Conservation (phyloP, 2,888 invertebrate genomes). For the Eupithecia subumbrata region DNA sequence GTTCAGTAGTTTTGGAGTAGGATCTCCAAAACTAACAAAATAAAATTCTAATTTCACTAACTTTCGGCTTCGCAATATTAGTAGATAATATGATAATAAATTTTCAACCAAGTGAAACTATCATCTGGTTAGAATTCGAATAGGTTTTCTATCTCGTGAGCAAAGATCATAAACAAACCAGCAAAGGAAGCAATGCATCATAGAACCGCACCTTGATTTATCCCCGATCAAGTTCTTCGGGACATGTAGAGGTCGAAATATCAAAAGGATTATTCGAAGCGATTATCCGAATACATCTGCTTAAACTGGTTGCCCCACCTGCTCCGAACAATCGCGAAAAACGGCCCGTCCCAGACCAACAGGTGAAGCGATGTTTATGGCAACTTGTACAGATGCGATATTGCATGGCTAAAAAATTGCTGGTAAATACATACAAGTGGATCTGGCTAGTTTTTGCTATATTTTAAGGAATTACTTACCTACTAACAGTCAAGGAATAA, state of each 20-base stretch:
- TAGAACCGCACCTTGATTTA: slow-evolving; percentile 39
- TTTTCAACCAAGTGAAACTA: not conserved
- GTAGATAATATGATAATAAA: too few relatives aligned
- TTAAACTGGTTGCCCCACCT: slow-evolving; percentile 65
- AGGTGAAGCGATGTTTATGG: slow-evolving; percentile 61
- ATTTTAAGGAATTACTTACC: not conserved
- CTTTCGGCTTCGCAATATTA: too few relatives aligned
- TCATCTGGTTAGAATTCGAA: not conserved
- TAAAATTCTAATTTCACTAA: too few relatives aligned
- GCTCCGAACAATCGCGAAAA: slow-evolving; percentile 74
- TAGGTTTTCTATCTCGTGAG: slow-evolving; percentile 11
- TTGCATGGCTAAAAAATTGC: slow-evolving; percentile 12
- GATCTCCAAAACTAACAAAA: too few relatives aligned
- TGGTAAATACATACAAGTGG: not conserved
- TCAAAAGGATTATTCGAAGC: slow-evolving; percentile 37
- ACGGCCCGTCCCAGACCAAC: slow-evolving; percentile 55
- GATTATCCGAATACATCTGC: slow-evolving; percentile 64
- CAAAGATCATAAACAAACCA: slow-evolving; percentile 3
- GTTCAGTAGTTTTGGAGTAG: not conserved
- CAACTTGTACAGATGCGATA: slow-evolving; percentile 25
- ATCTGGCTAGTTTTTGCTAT: not conserved
- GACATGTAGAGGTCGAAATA: slow-evolving; percentile 41
- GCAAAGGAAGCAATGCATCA: slow-evolving; percentile 23
- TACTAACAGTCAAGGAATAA: not conserved
- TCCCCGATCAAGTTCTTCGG: slow-evolving; percentile 36